Evolutionary conservation across 2,113 vertebrate species (phyloP).

Genomic region (Tetrao urogallus): DNA sequence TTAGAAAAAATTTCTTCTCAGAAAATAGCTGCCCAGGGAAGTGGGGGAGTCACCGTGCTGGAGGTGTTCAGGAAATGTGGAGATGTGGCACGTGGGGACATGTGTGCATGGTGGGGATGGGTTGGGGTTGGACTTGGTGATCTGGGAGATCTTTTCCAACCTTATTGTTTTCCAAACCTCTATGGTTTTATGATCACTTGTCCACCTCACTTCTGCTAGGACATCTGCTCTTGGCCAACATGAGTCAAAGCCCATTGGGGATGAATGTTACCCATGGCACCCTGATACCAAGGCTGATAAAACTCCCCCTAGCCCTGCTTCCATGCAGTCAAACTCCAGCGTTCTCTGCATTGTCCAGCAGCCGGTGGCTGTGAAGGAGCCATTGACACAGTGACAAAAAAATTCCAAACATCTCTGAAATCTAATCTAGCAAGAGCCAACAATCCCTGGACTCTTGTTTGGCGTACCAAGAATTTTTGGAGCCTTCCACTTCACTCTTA

Average conservation of each 20-base stretch:
- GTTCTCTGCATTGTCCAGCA: neutral
- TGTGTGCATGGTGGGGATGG: too few species aligned
- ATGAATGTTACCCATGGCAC: neutral
- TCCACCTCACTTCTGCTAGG: neutral
- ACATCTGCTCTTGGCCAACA: neutral
- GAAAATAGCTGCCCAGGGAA: too few species aligned
- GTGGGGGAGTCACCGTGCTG: too few species aligned
- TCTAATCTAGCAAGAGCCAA: neutral
- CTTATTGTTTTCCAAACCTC: too few species aligned
- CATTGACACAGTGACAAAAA: neutral
- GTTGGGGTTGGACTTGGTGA: too few species aligned
- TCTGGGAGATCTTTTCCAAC: too few species aligned
- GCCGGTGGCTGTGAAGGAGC: neutral
- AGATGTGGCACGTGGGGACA: too few species aligned
- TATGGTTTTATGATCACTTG: neutral
- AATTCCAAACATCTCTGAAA: accelerated
- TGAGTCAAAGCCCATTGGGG: neutral
- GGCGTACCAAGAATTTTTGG: neutral
- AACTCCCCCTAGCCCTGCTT: neutral
- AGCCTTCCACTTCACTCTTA: neutral
- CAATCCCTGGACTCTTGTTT: neutral
- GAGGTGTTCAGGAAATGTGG: too few species aligned
- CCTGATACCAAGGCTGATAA: neutral
- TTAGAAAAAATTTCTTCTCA: too few species aligned
- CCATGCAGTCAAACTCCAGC: neutral